phyloP scores from a whole-genome alignment of 1,140 invertebrate genomes.

The Atopsyche davidsoni region DNA sequence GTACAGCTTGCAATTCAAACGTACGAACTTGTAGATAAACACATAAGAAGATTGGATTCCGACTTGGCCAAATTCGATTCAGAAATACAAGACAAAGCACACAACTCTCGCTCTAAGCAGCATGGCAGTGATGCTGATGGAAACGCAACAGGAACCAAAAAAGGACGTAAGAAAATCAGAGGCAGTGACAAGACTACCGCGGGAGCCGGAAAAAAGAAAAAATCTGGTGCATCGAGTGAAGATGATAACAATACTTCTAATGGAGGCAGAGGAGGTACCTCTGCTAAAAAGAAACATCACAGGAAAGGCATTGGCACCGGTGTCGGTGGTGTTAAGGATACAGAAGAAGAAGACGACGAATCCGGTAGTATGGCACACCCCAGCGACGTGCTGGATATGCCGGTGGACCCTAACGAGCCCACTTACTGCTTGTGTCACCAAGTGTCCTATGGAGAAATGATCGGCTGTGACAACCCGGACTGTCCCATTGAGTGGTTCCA shows the following conservation, averaged over 20 bases:
- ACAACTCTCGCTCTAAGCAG: slow-evolving; percentile 57
- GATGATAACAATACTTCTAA: slow-evolving; percentile 47
- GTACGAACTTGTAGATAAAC: slow-evolving; percentile 98
- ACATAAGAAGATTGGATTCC: slow-evolving; percentile 90
- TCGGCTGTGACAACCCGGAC: slow-evolving; percentile 96
- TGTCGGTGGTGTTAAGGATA: slow-evolving; percentile 39
- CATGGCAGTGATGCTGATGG: slow-evolving; percentile 37
- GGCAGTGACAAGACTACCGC: slow-evolving; percentile 56
- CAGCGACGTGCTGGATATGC: slow-evolving; percentile 94
- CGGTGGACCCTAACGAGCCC: slow-evolving; percentile 98
- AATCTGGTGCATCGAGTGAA: slow-evolving; percentile 53
- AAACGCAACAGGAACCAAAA: slow-evolving; percentile 47
- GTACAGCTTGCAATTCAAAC: slow-evolving; percentile 91
- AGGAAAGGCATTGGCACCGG: slow-evolving; percentile 52
- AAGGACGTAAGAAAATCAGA: slow-evolving; percentile 65
- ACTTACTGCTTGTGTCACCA: slow-evolving; percentile 98
- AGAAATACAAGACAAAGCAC: slow-evolving; percentile 91
- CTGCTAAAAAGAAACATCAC: slow-evolving; percentile 59
- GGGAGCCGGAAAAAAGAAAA: slow-evolving; percentile 55
- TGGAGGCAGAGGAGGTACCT: slow-evolving; percentile 42
- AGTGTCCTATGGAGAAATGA: slow-evolving; percentile 99
- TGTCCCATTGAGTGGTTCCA: slow-evolving; percentile 98
- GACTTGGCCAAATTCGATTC: slow-evolving; percentile 94
- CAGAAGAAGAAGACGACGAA: slow-evolving; percentile 35
- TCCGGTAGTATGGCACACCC: slow-evolving; percentile 63